These are phyloP conservation scores for Drymonia ruficornis DNA, from an alignment of 2,888 invertebrate genomes.

Conservation along the genomic window DNA sequence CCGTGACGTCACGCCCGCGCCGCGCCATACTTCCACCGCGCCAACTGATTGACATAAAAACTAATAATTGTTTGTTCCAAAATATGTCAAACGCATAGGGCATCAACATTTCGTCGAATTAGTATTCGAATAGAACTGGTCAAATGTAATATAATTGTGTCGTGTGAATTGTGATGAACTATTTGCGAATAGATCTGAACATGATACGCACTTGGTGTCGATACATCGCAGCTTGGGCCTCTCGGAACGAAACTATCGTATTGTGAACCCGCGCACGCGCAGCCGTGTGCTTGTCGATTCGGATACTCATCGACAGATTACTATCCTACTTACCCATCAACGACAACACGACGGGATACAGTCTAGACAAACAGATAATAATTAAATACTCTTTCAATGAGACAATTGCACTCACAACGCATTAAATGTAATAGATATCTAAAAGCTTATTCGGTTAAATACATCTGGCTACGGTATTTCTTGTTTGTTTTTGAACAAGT, in stretches of 20 bases:
- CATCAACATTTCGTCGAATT: background rate
- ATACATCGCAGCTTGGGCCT: conserved; percentile 16
- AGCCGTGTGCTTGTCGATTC: no score
- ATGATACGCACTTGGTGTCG: conserved; percentile 26
- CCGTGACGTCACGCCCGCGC: background rate
- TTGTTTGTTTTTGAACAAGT: conserved; percentile 9
- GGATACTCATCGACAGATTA: no score
- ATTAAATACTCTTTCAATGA: no score
- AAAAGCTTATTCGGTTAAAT: no score
- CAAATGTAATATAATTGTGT: background rate
- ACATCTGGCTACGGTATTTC: no score
- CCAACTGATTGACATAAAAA: conserved; percentile 3
- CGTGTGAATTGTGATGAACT: background rate
- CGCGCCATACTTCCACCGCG: conserved; percentile 2
- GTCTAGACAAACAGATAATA: no score
- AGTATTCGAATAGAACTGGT: background rate
- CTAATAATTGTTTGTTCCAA: background rate
- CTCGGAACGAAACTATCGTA: conserved; percentile 24
- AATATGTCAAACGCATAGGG: no score
- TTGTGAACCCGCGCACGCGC: background rate
- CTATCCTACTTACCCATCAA: no score
- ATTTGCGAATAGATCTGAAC: conserved; percentile 26
- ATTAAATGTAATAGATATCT: no score
- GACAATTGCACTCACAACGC: no score
- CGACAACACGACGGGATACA: no score